These are phyloP conservation scores for Orientallactaga bullata DNA, from an alignment of 2,113 vertebrate genomes.

Conservation along the genomic window DNA sequence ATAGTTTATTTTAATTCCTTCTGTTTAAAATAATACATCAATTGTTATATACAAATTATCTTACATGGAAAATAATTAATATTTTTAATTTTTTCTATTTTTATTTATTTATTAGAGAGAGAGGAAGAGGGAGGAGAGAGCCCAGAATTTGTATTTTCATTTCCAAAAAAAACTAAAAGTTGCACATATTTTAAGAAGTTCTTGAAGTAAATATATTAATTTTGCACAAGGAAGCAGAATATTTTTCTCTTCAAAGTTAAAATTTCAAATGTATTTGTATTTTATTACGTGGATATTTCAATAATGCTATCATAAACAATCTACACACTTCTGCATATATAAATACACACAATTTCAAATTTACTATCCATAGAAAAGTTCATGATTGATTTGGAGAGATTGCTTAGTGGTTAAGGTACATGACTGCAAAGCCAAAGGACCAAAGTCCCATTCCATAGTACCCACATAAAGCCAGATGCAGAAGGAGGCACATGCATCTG, in stretches of 20 bases:
- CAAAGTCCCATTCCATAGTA: too few relatives aligned
- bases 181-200: not conserved
- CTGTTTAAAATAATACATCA: not conserved
- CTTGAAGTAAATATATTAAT: slow-evolving; percentile 18
- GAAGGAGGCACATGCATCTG: too few relatives aligned
- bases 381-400: too few relatives aligned
- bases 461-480: too few relatives aligned
- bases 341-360: not conserved
- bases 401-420: too few relatives aligned
- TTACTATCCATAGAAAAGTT: not conserved
- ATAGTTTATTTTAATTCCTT: slow-evolving; percentile 22
- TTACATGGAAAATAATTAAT: slow-evolving; percentile 16
- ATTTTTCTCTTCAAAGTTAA: slow-evolving; percentile 41
- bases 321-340: slow-evolving; percentile 18
- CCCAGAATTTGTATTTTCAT: not conserved
- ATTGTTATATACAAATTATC: not conserved
- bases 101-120: too few relatives aligned
- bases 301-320: slow-evolving; percentile 19
- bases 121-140: too few relatives aligned
- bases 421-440: too few relatives aligned
- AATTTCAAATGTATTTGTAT: not conserved
- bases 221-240: slow-evolving; percentile 1
- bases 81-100: too few relatives aligned
- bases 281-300: slow-evolving; percentile 27
- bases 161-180: not conserved